Percentiles rank a stretch among this genome's conserved stretches.
phyloP scores from a whole-genome alignment of 2,113 vertebrate species.

The Strigops habroptila region DNA sequence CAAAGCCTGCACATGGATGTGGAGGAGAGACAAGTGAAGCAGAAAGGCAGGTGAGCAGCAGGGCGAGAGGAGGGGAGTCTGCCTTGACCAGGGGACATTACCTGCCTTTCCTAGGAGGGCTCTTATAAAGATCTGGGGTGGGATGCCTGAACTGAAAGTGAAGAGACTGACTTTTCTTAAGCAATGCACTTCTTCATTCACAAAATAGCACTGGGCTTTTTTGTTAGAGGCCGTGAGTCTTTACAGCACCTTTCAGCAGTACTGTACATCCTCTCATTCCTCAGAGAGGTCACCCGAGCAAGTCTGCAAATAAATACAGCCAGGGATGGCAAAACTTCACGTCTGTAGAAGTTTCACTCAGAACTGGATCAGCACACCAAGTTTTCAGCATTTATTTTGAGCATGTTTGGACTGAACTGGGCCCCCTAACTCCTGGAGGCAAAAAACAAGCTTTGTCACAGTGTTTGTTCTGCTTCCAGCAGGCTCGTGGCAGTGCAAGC shows the following conservation, averaged over 20 bases:
- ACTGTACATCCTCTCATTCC: background rate
- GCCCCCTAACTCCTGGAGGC: background rate
- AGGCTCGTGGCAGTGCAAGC: background rate
- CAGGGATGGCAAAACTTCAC: background rate
- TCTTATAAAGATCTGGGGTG: background rate
- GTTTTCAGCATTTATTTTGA: background rate
- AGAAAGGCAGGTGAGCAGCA: background rate
- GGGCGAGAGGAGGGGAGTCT: background rate
- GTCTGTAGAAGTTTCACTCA: background rate
- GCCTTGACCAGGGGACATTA: background rate
- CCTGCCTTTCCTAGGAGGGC: background rate
- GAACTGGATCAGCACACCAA: background rate
- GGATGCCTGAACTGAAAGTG: background rate
- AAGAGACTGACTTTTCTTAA: background rate
- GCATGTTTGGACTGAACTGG: background rate
- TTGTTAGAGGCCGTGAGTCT: background rate
- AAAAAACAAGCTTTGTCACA: background rate
- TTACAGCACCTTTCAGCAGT: background rate
- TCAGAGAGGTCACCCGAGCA: fast-evolving
- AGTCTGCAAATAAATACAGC: background rate
- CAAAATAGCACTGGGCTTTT: background rate
- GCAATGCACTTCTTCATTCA: background rate
- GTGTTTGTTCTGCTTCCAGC: background rate
- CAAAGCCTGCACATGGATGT: background rate
- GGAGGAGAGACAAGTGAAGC: background rate